A percentile compares a stretch with the other conserved stretches of the same genome.
phyloP scores from a whole-genome alignment of 2,888 invertebrate genomes.

The Pyrochroa serraticornis region DNA sequence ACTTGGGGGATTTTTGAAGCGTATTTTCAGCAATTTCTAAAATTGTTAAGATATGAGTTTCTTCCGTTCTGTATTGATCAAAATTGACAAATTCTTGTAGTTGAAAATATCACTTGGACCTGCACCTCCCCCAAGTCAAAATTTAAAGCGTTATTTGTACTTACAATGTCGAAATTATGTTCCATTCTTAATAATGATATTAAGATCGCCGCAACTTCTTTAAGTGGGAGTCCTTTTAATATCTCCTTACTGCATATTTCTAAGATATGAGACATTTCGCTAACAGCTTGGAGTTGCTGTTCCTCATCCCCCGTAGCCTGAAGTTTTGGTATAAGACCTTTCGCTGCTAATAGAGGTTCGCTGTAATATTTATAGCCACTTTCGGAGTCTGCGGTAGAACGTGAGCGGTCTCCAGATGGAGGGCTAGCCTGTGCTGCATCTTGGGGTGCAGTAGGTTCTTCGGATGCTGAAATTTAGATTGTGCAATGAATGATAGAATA shows the following conservation, averaged over 20 bases:
- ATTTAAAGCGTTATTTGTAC: constrained; percentile 39
- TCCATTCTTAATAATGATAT: constrained; percentile 93
- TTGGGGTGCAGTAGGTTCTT: constrained; percentile 56
- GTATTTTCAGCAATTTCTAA: no score
- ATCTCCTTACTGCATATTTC: constrained; percentile 99
- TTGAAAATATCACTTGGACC: no score
- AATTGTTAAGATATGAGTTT: no score
- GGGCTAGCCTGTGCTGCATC: constrained; percentile 55
- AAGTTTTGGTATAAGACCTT: constrained; percentile 88
- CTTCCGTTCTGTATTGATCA: no score
- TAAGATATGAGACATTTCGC: constrained; percentile 97
- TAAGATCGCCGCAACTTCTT: constrained; percentile 95
- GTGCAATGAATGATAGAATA: no score
- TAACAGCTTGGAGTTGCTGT: constrained; percentile 94
- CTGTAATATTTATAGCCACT: constrained; percentile 94
- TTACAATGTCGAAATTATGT: constrained; percentile 96
- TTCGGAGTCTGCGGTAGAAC: constrained; percentile 68
- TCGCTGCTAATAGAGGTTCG: constrained; percentile 91
- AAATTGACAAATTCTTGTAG: no score
- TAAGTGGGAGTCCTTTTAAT: constrained; percentile 94
- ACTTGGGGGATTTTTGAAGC: no score
- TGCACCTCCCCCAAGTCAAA: no score
- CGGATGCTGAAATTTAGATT: constrained; percentile 43
- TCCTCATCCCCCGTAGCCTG: constrained; percentile 95
- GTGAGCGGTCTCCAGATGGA: constrained; percentile 51